A percentile compares a stretch with the other conserved stretches of the same genome.
phyloP scores from a whole-genome alignment of 2,113 vertebrate genomes.

The Perca flavescens region DNA sequence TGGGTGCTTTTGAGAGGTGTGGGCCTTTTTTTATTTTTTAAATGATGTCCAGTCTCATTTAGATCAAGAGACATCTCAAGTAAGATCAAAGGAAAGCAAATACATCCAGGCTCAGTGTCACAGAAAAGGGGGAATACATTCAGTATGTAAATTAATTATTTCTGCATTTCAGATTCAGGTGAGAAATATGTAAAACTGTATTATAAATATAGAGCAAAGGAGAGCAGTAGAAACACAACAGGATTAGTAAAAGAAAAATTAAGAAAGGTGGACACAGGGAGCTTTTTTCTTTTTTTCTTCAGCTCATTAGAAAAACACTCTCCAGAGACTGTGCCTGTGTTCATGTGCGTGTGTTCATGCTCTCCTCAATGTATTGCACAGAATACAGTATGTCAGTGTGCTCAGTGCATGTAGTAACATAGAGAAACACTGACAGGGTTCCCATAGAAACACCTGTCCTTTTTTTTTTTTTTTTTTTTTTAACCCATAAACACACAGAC shows the following conservation, averaged over 20 bases:
- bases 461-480: constrained; percentile 2
- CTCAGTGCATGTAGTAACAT: constrained; percentile 15
- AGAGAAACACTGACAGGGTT: constrained; percentile 28
- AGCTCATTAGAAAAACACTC: no score
- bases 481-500: constrained; percentile 24
- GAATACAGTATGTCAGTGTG: constrained; percentile 22
- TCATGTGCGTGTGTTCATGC: constrained; percentile 30
- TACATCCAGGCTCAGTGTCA: constrained; percentile 23
- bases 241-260: constrained; percentile 18
- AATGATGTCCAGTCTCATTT: constrained; percentile 54
- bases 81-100: constrained; percentile 63
- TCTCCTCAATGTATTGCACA: constrained; percentile 38
- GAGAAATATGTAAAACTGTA: constrained; percentile 40
- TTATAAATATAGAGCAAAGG: constrained; percentile 23
- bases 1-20: constrained; percentile 23
- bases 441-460: constrained; percentile 58
- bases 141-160: constrained; percentile 65
- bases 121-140: constrained; percentile 49
- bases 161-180: constrained; percentile 55
- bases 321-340: constrained; percentile 33
- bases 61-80: constrained; percentile 69
- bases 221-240: constrained; percentile 8
- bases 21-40: constrained; percentile 42
- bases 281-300: constrained; percentile 4
- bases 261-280: background rate